A percentile compares a stretch with the other conserved stretches of the same genome.
Conservation (phyloP, 53 echinoderm and acorn worm species). For the Mesocentrotus franciscanus region DNA sequence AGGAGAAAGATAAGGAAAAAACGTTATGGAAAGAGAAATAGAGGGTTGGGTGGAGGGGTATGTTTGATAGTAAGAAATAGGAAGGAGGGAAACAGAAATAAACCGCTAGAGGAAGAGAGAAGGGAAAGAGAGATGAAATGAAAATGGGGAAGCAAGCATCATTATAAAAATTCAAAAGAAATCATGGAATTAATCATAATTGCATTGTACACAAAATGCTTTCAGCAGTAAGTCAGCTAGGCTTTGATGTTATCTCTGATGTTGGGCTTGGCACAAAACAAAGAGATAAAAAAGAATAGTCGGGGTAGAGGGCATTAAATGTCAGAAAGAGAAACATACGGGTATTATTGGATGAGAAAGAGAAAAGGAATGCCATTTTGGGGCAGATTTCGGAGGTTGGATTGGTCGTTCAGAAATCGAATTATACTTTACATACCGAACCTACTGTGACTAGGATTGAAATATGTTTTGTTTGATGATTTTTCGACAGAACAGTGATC, state of each 20-base stretch:
- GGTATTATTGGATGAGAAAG: conserved; percentile 18
- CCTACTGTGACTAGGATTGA: neutral
- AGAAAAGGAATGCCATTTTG: conserved; percentile 24
- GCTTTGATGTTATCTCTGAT: neutral
- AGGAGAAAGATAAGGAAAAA: too few species aligned
- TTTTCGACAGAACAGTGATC: neutral
- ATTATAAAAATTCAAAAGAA: neutral
- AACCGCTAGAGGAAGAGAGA: neutral
- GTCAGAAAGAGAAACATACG: neutral
- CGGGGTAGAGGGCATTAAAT: neutral
- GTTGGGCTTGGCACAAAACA: neutral
- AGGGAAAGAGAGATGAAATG: too few species aligned
- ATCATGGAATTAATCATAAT: conserved; percentile 3
- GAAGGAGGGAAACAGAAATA: neutral
- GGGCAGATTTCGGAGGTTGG: neutral
- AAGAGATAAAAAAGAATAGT: neutral
- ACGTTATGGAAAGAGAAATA: neutral
- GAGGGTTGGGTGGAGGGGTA: too few species aligned
- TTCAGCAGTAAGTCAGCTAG: neutral
- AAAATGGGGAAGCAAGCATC: neutral
- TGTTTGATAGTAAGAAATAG: neutral
- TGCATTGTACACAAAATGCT: neutral
- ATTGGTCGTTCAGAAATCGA: conserved; percentile 14
- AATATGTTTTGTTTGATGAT: conserved; percentile 20
- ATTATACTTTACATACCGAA: neutral